These are phyloP conservation scores for Pocota personata DNA, from an alignment of 2,888 invertebrate species.

Conservation along the genomic window DNA sequence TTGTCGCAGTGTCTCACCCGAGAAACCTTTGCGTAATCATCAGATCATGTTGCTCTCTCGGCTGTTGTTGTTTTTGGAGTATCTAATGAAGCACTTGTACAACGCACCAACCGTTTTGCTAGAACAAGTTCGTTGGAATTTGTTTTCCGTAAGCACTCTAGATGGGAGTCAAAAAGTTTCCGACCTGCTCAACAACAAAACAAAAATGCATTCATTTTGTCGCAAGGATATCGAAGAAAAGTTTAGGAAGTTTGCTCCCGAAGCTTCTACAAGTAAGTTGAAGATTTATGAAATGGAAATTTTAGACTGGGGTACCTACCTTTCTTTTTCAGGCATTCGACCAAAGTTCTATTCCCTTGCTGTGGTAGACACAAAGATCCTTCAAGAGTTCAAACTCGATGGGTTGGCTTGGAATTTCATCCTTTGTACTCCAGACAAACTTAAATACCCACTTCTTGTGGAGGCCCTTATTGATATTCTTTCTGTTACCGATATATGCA, in stretches of 20 bases:
- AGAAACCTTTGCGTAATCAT: constrained; percentile 82
- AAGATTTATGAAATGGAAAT: neutral
- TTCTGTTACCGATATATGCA: constrained; percentile 90
- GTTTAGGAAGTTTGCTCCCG: constrained; percentile 85
- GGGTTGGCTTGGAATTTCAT: constrained; percentile 97
- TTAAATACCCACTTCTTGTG: constrained; percentile 93
- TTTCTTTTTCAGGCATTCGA: constrained; percentile 86
- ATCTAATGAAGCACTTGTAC: constrained; percentile 97
- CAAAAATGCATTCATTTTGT: constrained; percentile 88
- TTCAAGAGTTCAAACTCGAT: constrained; percentile 96
- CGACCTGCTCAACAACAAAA: constrained; percentile 83
- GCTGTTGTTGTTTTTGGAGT: constrained; percentile 93
- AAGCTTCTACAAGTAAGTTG: constrained; percentile 79
- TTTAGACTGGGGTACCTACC: constrained; percentile 77
- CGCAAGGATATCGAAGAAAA: constrained; percentile 89
- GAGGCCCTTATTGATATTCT: constrained; percentile 93
- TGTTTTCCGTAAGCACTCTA: constrained; percentile 87
- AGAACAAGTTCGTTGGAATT: constrained; percentile 94
- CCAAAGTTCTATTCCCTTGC: constrained; percentile 96
- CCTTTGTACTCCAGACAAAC: constrained; percentile 94
- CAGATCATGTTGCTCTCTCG: constrained; percentile 93
- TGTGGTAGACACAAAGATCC: constrained; percentile 85
- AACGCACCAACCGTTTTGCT: constrained; percentile 94
- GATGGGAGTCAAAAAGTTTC: constrained; percentile 84
- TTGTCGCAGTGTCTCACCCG: constrained; percentile 83